Percentiles rank a stretch among this genome's conserved stretches.
phyloP scores from a whole-genome alignment of 2,797 vertebrate genomes.

The Trematomus bernacchii region DNA sequence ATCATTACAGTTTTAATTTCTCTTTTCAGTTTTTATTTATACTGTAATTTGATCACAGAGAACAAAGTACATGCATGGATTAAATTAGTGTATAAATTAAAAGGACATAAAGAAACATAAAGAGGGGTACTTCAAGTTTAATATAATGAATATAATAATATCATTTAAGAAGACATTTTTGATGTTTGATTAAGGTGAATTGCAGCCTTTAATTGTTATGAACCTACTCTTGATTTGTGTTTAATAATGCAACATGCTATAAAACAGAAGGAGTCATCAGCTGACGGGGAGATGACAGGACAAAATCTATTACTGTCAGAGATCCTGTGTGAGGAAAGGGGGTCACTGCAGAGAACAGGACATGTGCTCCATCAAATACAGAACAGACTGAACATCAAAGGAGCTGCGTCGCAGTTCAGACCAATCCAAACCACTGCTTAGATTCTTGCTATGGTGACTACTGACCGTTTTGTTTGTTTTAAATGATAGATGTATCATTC shows the following conservation, averaged over 20 bases:
- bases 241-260: background rate
- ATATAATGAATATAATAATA: too few relatives aligned
- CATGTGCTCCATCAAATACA: background rate
- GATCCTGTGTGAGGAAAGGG: slow-evolving; percentile 21
- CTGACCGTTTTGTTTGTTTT: background rate
- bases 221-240: background rate
- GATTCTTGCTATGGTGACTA: background rate
- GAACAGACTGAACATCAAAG: slow-evolving; percentile 11
- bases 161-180: background rate
- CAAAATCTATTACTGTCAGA: background rate
- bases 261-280: slow-evolving; percentile 2
- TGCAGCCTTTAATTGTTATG: background rate
- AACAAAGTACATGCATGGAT: too few relatives aligned
- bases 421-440: background rate
- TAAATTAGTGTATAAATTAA: too few relatives aligned
- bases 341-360: slow-evolving; percentile 26
- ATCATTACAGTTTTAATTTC: too few relatives aligned
- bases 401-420: background rate
- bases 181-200: too few relatives aligned
- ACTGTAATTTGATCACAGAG: too few relatives aligned
- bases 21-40: too few relatives aligned
- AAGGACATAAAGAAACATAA: too few relatives aligned
- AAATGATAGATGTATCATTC: too few relatives aligned
- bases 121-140: background rate
- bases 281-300: slow-evolving; percentile 15